phyloP scores from a whole-genome alignment of 1,140 invertebrate species.

The Drosophila lacertosa region DNA sequence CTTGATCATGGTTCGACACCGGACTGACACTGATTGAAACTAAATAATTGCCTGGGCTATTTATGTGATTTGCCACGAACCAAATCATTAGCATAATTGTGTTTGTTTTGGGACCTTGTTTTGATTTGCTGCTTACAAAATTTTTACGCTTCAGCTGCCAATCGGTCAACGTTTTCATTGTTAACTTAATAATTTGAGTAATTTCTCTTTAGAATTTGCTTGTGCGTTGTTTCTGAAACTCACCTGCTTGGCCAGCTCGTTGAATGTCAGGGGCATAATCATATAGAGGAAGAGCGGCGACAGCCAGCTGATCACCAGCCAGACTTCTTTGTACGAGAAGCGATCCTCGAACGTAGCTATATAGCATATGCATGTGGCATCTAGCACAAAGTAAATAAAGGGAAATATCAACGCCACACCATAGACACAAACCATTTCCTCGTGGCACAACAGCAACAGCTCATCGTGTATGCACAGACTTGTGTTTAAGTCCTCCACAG shows the following conservation, averaged over 20 bases:
- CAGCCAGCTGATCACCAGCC: conserved; percentile 29
- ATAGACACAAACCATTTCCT: conserved; percentile 43
- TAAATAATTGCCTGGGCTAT: neutral
- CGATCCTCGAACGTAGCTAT: conserved; percentile 20
- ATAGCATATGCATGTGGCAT: conserved; percentile 40
- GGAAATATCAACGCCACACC: conserved; percentile 49
- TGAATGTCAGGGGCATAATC: conserved; percentile 37
- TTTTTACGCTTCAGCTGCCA: neutral
- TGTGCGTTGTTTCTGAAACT: too few species aligned
- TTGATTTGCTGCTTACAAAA: neutral
- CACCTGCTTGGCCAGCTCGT: conserved; percentile 55
- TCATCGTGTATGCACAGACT: conserved; percentile 13
- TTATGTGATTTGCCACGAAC: neutral
- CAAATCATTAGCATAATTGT: conserved; percentile 16
- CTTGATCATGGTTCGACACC: conserved; percentile 36
- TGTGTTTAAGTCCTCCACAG: neutral
- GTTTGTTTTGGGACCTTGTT: conserved; percentile 18
- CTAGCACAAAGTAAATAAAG: conserved; percentile 33
- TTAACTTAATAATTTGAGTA: too few species aligned
- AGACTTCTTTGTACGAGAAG: conserved; percentile 1
- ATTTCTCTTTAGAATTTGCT: too few species aligned
- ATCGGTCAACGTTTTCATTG: too few species aligned
- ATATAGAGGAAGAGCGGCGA: conserved; percentile 45
- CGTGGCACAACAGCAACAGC: conserved; percentile 29
- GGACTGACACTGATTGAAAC: conserved; percentile 8